Conservation (phyloP, 2,113 vertebrate species). For the Anarrhichthys ocellatus region DNA sequence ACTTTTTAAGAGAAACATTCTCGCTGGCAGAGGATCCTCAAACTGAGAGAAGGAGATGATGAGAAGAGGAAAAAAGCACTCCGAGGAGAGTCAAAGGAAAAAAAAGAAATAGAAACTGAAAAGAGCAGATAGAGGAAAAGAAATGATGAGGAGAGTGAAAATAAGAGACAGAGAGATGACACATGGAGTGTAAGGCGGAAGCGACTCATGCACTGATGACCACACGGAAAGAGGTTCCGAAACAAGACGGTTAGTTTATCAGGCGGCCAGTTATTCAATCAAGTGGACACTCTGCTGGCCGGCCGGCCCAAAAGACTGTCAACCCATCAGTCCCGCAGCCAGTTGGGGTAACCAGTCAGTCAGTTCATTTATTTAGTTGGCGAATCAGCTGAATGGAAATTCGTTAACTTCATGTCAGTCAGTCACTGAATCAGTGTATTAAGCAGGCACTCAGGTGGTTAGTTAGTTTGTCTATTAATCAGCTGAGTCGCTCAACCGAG, state of each 20-base stretch:
- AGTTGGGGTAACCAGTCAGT: not conserved
- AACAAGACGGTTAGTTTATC: conserved; percentile 22
- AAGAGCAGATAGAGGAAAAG: not conserved
- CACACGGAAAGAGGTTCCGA: conserved; percentile 26
- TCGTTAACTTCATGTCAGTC: not conserved
- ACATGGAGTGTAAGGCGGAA: conserved; percentile 15
- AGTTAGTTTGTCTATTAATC: not conserved
- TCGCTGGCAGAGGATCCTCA: not conserved
- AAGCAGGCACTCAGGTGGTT: not conserved
- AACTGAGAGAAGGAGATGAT: not conserved
- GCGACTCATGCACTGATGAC: conserved; percentile 44
- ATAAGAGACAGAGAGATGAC: conserved; percentile 23
- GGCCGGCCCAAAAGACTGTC: not conserved
- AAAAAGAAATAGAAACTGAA: not conserved
- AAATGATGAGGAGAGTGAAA: conserved; percentile 4
- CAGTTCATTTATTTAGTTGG: not conserved
- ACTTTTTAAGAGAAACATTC: not conserved
- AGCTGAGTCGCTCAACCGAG: not conserved
- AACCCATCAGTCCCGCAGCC: not conserved
- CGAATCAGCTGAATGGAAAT: not conserved
- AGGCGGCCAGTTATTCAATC: conserved; percentile 28
- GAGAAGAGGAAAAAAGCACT: not conserved
- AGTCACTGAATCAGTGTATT: not conserved
- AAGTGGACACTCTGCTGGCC: conserved; percentile 5
- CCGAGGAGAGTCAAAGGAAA: not conserved